Conservation (phyloP, 2,113 vertebrate genomes). For the Pterophyllum scalare region DNA sequence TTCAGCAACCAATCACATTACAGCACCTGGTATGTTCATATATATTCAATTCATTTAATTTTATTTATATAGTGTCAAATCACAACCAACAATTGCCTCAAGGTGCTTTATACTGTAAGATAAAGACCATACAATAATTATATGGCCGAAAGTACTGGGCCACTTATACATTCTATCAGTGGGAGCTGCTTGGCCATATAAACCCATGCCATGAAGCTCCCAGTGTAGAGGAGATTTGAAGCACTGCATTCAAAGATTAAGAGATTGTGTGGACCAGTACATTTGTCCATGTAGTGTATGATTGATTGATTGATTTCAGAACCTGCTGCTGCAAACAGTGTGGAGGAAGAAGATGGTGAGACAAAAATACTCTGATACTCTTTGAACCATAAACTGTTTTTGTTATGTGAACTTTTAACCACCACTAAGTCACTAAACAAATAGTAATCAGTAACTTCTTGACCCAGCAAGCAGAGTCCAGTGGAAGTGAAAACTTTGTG, state of each 20-base stretch:
- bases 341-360: conserved; percentile 79
- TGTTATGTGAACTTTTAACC: background rate
- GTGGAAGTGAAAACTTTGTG: background rate
- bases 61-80: too few species aligned
- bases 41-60: too few species aligned
- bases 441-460: background rate
- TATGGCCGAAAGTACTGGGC: background rate
- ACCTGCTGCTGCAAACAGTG: conserved; percentile 59
- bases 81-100: too few species aligned
- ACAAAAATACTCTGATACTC: background rate
- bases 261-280: background rate
- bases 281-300: background rate
- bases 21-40: conserved; percentile 55
- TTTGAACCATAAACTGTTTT: background rate
- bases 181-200: too few species aligned
- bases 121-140: background rate
- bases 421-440: background rate
- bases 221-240: too few species aligned
- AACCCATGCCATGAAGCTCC: too few species aligned
- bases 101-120: too few species aligned
- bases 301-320: conserved; percentile 46
- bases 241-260: background rate
- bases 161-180: background rate
- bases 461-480: background rate
- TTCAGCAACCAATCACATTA: conserved; percentile 61